Percentiles rank a stretch among this genome's conserved stretches.
Evolutionary conservation across 2,888 invertebrate genomes (phyloP).

Genomic region (Petrolisthes manimaculis): DNA sequence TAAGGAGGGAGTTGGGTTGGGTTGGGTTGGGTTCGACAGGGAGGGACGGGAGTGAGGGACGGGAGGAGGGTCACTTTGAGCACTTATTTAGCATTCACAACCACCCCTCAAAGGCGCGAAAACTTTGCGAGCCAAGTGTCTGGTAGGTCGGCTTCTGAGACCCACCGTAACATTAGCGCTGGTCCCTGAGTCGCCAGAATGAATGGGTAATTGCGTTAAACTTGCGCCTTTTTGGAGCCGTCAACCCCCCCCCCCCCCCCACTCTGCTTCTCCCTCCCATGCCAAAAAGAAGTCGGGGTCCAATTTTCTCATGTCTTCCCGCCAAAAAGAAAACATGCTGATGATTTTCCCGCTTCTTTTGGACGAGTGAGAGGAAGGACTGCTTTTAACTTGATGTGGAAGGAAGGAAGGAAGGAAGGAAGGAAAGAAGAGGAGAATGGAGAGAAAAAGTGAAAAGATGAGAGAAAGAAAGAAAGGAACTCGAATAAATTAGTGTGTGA

Average conservation of each 20-base stretch:
- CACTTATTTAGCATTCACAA: not conserved
- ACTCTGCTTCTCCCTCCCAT: no score
- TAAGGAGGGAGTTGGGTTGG: no score
- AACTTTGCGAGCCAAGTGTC: not conserved
- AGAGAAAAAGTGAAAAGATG: not conserved
- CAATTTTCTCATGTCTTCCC: no score
- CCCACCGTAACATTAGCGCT: not conserved
- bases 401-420: not conserved
- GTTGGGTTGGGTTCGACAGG: no score
- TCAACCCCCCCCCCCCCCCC: no score
- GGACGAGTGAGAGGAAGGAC: no score
- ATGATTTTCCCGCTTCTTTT: no score
- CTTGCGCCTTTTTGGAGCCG: not conserved
- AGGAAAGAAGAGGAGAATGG: not conserved
- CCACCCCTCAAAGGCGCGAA: not conserved
- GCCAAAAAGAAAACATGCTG: no score
- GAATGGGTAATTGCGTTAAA: constrained; percentile 1
- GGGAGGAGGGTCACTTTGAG: no score
- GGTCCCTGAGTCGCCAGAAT: not conserved
- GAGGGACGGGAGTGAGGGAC: no score
- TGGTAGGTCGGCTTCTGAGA: not conserved
- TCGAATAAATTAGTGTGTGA: not conserved
- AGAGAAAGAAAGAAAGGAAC: not conserved
- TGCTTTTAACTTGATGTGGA: not conserved
- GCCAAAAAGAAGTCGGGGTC: no score